A percentile compares a stretch with the other conserved stretches of the same genome.
Conservation (phyloP, 2,113 vertebrate species). For the Apeltes quadracus region DNA sequence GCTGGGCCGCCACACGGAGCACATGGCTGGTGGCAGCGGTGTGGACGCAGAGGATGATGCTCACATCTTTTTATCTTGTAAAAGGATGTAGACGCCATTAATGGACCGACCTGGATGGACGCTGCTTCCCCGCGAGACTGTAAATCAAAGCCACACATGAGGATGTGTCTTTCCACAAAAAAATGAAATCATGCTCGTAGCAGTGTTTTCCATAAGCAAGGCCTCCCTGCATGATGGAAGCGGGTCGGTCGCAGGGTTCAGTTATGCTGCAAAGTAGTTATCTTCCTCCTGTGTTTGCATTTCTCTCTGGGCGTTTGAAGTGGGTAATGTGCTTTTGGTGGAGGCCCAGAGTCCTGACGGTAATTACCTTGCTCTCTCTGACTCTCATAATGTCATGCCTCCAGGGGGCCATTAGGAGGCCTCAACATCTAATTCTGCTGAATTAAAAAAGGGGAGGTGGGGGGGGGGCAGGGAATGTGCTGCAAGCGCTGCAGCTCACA, state of each 20-base stretch:
- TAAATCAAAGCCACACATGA: not conserved
- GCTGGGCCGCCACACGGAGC: not conserved
- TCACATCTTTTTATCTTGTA: not conserved
- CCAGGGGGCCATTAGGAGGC: slow-evolving; percentile 69
- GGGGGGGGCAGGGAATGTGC: slow-evolving; percentile 12
- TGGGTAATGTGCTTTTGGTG: slow-evolving; percentile 69
- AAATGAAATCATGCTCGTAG: slow-evolving; percentile 8
- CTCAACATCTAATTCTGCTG: slow-evolving; percentile 70
- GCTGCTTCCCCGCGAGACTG: not conserved
- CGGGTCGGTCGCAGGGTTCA: slow-evolving; percentile 41
- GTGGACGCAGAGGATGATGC: not conserved
- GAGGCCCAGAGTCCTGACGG: slow-evolving; percentile 64
- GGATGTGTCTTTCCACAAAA: not conserved
- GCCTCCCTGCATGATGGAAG: not conserved
- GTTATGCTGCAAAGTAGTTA: slow-evolving; percentile 31
- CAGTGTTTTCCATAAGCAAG: slow-evolving; percentile 23
- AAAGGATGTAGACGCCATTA: not conserved
- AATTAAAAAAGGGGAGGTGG: slow-evolving; percentile 56
- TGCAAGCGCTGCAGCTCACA: slow-evolving; percentile 46
- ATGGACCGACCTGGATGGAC: not conserved
- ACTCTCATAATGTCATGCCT: slow-evolving; percentile 73
- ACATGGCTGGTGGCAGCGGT: not conserved
- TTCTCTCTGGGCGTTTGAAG: slow-evolving; percentile 65
- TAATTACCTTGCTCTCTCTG: slow-evolving; percentile 75
- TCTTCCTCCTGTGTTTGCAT: slow-evolving; percentile 56